Percentiles rank a stretch among this genome's conserved stretches.
phyloP scores from a whole-genome alignment of 2,888 invertebrate species.

The Cheilosia grossa region DNA sequence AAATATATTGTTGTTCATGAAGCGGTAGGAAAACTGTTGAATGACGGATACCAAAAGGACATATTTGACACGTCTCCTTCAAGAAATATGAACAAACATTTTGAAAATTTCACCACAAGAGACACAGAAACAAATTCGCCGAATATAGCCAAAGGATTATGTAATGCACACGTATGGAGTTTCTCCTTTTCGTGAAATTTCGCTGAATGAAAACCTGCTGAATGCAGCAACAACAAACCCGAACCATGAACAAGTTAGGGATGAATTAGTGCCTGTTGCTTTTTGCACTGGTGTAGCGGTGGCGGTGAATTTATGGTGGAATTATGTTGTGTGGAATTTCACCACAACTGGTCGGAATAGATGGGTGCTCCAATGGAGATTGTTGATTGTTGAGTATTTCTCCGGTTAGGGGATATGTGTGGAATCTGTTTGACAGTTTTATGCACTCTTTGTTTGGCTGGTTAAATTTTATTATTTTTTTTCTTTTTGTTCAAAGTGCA shows the following conservation, averaged over 20 bases:
- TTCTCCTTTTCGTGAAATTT: slow-evolving; percentile 30
- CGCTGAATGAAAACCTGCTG: slow-evolving; percentile 70
- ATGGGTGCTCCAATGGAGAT: slow-evolving; percentile 37
- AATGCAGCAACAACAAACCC: slow-evolving; percentile 57
- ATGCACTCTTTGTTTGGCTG: slow-evolving; percentile 8
- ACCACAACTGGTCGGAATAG: slow-evolving; percentile 56
- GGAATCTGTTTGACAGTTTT: slow-evolving; percentile 53
- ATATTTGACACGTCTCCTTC: neutral
- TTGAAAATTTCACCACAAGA: neutral
- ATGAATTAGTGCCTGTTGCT: slow-evolving; percentile 68
- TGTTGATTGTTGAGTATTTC: slow-evolving; percentile 69
- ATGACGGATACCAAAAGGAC: slow-evolving; percentile 3
- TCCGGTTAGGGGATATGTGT: slow-evolving; percentile 37
- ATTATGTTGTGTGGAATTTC: slow-evolving; percentile 43
- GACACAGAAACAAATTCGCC: neutral
- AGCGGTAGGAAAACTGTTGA: slow-evolving; percentile 39
- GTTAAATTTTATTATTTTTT: slow-evolving; percentile 6
- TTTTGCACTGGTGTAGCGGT: slow-evolving; percentile 4
- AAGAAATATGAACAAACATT: neutral
- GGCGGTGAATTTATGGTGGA: slow-evolving; percentile 45
- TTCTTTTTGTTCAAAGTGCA: slow-evolving; percentile 38
- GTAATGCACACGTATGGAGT: slow-evolving; percentile 15
- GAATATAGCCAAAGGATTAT: slow-evolving; percentile 18
- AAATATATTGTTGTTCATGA: neutral
- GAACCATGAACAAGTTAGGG: slow-evolving; percentile 9